Evolutionary conservation across 2,113 vertebrate genomes (phyloP).

Genomic region (Sterna hirundo): DNA sequence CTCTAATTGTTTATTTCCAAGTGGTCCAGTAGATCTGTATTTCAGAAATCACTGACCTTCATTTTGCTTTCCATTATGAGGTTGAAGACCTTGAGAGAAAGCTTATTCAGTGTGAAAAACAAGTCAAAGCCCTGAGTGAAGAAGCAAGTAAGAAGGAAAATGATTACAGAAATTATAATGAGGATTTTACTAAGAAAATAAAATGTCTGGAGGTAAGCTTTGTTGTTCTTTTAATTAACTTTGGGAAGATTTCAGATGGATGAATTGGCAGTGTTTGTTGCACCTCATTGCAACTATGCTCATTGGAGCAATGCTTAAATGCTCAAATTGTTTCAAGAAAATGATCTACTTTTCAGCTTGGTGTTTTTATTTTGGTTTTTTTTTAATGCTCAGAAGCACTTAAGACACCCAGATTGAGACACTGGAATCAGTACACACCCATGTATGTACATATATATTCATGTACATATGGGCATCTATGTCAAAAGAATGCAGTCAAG

Average conservation of each 20-base stretch:
- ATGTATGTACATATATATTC: neutral
- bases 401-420: neutral
- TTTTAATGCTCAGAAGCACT: neutral
- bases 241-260: neutral
- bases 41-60: neutral
- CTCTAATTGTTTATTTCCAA: neutral
- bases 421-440: neutral
- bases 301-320: neutral
- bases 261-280: neutral
- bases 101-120: neutral
- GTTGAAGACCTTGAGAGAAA: neutral
- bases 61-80: neutral
- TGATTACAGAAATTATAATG: neutral
- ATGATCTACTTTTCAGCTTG: neutral
- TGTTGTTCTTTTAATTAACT: neutral
- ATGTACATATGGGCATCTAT: neutral
- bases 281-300: neutral
- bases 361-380: neutral
- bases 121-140: neutral
- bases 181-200: neutral
- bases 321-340: neutral
- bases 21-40: neutral
- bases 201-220: slow-evolving; percentile 47
- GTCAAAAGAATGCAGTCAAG: neutral
- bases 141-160: neutral